These are phyloP conservation scores for Drosophila ambigua DNA, from an alignment of 1,140 invertebrate species.

Conservation along the genomic window DNA sequence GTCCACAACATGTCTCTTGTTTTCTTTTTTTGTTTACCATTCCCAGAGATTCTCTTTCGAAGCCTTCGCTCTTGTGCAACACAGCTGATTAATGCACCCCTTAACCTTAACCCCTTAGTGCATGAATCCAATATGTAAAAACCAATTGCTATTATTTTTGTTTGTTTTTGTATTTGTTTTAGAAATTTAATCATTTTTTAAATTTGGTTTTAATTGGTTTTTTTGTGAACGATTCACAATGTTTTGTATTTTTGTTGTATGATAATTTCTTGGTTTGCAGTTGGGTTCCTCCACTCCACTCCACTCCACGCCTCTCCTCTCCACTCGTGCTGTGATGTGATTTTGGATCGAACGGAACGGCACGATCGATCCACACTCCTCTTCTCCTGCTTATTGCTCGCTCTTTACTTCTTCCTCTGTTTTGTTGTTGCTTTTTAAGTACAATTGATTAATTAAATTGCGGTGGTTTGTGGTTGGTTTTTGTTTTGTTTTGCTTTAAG, in stretches of 20 bases:
- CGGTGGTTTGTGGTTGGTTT: constrained; percentile 64
- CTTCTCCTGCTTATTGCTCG: not conserved
- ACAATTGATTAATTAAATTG: constrained; percentile 69
- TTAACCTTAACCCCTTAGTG: too few relatives aligned
- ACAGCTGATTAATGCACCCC: too few relatives aligned
- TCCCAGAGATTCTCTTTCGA: too few relatives aligned
- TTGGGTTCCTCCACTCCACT: constrained; percentile 6
- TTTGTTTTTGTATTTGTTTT: not conserved
- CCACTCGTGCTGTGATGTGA: too few relatives aligned
- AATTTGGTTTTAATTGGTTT: constrained; percentile 35
- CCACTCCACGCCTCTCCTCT: too few relatives aligned
- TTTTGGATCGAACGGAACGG: too few relatives aligned
- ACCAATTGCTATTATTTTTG: not conserved
- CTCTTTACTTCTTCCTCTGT: not conserved
- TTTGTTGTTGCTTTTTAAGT: constrained; percentile 52
- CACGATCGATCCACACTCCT: too few relatives aligned
- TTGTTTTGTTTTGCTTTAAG: constrained; percentile 47
- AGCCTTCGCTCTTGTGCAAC: too few relatives aligned
- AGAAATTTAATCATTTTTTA: constrained; percentile 35
- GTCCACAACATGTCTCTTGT: too few relatives aligned
- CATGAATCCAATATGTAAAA: not conserved
- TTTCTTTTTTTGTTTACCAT: too few relatives aligned
- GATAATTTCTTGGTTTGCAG: constrained; percentile 23
- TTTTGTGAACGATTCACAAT: constrained; percentile 15
- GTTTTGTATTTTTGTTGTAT: constrained; percentile 13